Conservation (phyloP, 2,113 vertebrate genomes). For the Crotalus horridus region DNA sequence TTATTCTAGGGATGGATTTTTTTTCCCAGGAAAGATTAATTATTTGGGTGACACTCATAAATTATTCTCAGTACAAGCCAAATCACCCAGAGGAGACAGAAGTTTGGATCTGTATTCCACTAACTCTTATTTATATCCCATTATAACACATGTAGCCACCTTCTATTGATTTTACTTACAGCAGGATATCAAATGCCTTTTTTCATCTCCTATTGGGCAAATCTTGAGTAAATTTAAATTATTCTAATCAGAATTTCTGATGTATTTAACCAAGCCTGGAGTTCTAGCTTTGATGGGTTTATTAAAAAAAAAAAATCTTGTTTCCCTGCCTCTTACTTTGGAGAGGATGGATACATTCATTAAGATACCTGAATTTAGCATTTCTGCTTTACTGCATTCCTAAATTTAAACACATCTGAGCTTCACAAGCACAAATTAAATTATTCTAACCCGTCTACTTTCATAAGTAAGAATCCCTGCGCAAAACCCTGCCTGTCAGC, state of each 20-base stretch:
- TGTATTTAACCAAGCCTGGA: neutral
- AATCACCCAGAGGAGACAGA: neutral
- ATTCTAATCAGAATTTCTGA: neutral
- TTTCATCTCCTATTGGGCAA: neutral
- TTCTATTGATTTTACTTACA: neutral
- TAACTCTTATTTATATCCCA: neutral
- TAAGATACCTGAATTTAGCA: neutral
- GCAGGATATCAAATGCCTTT: neutral
- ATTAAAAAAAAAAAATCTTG: neutral
- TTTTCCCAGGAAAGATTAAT: neutral
- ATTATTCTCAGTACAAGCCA: neutral
- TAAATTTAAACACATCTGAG: neutral
- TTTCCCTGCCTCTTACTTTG: neutral
- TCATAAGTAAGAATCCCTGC: fast-evolving
- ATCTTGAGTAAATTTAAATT: neutral
- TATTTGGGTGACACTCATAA: neutral
- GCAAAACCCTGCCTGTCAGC: neutral
- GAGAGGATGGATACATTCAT: neutral
- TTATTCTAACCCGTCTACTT: neutral
- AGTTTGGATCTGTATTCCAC: neutral
- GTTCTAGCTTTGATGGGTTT: neutral
- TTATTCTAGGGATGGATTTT: neutral
- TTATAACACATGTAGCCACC: no score
- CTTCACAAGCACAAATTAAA: neutral
- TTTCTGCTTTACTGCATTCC: neutral